Evolutionary conservation across 2,113 vertebrate species (phyloP), one percentile per base, ranked within the genome.

Genomic region (Natator depressus): DNA sequence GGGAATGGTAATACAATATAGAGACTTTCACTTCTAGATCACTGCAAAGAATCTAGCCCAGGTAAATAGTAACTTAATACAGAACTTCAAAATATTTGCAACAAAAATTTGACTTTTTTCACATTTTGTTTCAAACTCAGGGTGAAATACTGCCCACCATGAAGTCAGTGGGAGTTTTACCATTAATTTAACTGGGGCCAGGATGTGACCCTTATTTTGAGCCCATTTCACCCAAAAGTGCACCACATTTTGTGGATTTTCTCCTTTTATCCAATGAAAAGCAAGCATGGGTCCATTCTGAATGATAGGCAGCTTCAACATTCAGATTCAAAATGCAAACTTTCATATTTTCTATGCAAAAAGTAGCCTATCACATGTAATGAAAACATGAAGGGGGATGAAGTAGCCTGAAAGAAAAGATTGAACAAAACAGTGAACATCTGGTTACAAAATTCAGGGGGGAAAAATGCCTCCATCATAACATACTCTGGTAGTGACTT

Each of bases 281-380:
- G 14, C 76, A 94, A 85, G 78, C 59, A 42, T 0, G 1, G 49
- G 65, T 51, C 84, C 51, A 54, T 29, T 92, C 65, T 79, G 93
- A 94, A 93, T 91, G 8, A 93, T 93, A 93, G 89, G 69, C 89
- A 95, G 84, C 16, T 85, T 72, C 24, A 95, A 89, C 91, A 88
- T 94, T 94, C 94, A 95, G 85, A 82, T 95, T 42, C 59, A 87
- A 89, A 95, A 95, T 49, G 0, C 19, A 88, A 89, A 90, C 89
- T 59, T 11, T 22, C 69, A 38, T 17, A 91, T 84, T 91, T 94
- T 54, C 90, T 29, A 90, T 89, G 14, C 89, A 13, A 95, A 89
- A 94, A 89, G 90, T 88, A 85, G 35, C 25, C 55, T 12, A 75
- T 46, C 82, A 80, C 53, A 92, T 7, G 2, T 91, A 88, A 92